These are phyloP conservation scores for Toxotes lorentzi DNA, from an alignment of 2,797 vertebrate species.

Conservation along the genomic window DNA sequence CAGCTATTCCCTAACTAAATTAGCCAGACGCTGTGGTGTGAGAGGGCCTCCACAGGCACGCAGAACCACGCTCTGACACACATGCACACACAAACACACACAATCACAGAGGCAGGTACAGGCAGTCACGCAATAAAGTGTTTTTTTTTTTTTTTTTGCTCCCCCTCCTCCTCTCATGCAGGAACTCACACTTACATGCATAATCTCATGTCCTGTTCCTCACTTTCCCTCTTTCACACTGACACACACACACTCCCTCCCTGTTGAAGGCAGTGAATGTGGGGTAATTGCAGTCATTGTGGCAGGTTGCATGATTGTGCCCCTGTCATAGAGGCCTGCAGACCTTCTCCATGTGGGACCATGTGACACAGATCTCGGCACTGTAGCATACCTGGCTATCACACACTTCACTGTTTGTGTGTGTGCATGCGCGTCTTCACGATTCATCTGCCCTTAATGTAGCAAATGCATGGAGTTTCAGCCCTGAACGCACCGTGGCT, in stretches of 20 bases:
- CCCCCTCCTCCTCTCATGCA: slow-evolving; percentile 24
- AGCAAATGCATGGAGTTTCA: slow-evolving; percentile 12
- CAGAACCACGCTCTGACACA: slow-evolving; percentile 30
- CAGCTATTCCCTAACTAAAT: slow-evolving; percentile 86
- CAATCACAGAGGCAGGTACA: slow-evolving; percentile 45
- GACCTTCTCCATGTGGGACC: slow-evolving; percentile 51
- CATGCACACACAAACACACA: slow-evolving; percentile 35
- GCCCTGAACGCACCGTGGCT: slow-evolving; percentile 16
- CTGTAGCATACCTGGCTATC: slow-evolving; percentile 38
- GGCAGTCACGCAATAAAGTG: slow-evolving; percentile 54
- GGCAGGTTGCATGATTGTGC: slow-evolving; percentile 55
- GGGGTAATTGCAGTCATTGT: slow-evolving; percentile 67
- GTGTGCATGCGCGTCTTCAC: not conserved
- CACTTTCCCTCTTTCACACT: slow-evolving; percentile 16
- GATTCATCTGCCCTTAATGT: slow-evolving; percentile 11
- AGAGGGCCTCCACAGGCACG: slow-evolving; percentile 60
- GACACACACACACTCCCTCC: slow-evolving; percentile 1
- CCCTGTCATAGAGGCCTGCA: slow-evolving; percentile 55
- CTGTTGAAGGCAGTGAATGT: slow-evolving; percentile 43
- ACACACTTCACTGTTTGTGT: slow-evolving; percentile 18
- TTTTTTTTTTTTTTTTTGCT: slow-evolving; percentile 4
- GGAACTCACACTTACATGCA: slow-evolving; percentile 50
- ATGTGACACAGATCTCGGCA: slow-evolving; percentile 58
- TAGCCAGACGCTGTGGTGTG: slow-evolving; percentile 75
- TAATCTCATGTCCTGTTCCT: slow-evolving; percentile 42